Base-by-base conservation (phyloP, 2,888 invertebrate genomes). In the Dione juno region DNA sequence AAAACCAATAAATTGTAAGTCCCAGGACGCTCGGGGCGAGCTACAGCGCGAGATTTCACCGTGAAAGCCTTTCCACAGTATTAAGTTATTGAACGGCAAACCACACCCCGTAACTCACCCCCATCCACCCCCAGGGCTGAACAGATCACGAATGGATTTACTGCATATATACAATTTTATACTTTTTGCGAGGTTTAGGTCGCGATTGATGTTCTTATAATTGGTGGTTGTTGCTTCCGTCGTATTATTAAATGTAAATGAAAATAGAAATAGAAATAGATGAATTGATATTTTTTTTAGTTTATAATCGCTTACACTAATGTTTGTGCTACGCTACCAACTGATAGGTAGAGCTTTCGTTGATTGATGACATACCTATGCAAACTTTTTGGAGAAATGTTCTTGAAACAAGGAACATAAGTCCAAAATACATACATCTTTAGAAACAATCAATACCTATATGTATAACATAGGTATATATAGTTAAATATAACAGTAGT, bases 11-110 rank as follows among this genome's bases (percentile, higher is more conserved):
- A 68, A 53, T 71, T 54, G 19, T 71, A 82, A 88, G 79, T 79
- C 85, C 82, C 90, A 88, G 87, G 78, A 78, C 73, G 45, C 48
- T 28, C 78, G 69, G 63, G 76, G 74, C 85, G 78, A 78, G 78
- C 78, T 84, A 80, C 75, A 83, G 76, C 86, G 90, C 86, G 90
- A 92, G 93, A 93, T 93, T 92, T 93, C 88, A 93, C 88, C 89
- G 86, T 90, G 92, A 91, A 92, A 93, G 90, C 92, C 92, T 93
- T 90, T 88, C 89, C 87, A 90, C 90, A 89, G 93, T 93, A 93
- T 93, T 92, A 93, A 92, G 92, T 93, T 93, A 93, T 93, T 89
- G 93, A 93, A 93, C 93, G 92, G 93, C 93, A 93, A 93, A 93
- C 92, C 93, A 93, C 93, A 93, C 93, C 93, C 93, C 86, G 85